Conservation (phyloP, 2,113 vertebrate genomes). For the Papio anubis region DNA sequence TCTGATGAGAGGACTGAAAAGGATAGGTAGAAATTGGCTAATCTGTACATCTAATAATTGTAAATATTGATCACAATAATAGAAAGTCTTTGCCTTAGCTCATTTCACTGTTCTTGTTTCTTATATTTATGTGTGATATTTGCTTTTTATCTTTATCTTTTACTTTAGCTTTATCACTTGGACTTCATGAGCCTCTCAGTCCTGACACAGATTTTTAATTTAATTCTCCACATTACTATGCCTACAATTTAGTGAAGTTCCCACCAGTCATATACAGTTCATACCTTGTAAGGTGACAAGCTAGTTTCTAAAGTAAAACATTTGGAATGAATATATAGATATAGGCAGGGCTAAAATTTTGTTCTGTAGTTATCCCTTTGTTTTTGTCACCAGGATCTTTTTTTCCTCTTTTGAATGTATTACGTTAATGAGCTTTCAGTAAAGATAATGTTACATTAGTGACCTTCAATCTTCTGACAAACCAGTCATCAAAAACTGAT, state of each 20-base stretch:
- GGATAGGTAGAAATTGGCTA: not conserved
- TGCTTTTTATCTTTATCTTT: not conserved
- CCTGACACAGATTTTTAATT: not conserved
- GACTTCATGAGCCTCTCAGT: not conserved
- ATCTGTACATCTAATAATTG: not conserved
- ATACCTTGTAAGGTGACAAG: not conserved
- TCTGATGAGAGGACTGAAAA: not conserved
- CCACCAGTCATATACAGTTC: not conserved
- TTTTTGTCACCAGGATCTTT: conserved; percentile 29
- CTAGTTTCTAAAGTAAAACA: not conserved
- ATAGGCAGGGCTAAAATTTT: conserved; percentile 19
- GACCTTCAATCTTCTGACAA: conserved; percentile 58
- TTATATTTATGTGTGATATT: conserved; percentile 16
- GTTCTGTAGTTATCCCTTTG: conserved; percentile 37
- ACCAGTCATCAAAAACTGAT: conserved; percentile 55
- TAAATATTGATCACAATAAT: not conserved
- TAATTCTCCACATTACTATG: not conserved
- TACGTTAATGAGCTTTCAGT: conserved; percentile 54
- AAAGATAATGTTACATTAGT: conserved; percentile 61
- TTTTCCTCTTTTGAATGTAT: conserved; percentile 32
- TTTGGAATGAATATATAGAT: not conserved
- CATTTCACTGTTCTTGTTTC: conserved; percentile 18
- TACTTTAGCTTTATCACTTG: not conserved
- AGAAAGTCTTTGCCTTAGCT: not conserved
- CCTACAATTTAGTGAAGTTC: not conserved